Conservation (phyloP, 2,888 invertebrate species). For the Aporophyla lueneburgensis region DNA sequence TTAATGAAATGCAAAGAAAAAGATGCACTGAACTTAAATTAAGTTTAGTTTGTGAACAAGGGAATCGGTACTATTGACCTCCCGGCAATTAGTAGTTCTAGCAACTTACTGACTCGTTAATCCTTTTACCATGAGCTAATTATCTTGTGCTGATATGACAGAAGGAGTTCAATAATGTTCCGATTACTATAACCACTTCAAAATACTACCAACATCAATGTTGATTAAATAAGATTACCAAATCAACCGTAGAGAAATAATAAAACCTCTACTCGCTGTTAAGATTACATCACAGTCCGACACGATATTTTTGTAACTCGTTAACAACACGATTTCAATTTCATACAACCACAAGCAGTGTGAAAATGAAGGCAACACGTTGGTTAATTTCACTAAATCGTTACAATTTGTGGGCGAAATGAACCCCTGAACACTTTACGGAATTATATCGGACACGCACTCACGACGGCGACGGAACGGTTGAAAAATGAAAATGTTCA, state of each 20-base stretch:
- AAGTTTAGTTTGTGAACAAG: too few species aligned
- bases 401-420: slow-evolving; percentile 82
- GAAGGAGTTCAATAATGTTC: neutral
- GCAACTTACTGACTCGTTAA: neutral
- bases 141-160: neutral
- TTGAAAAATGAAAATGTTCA: slow-evolving; percentile 64
- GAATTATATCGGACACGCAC: slow-evolving; percentile 85
- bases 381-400: slow-evolving; percentile 82
- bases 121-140: neutral
- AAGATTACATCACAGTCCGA: slow-evolving; percentile 64
- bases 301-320: slow-evolving; percentile 78
- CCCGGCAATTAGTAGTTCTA: neutral
- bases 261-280: slow-evolving; percentile 57
- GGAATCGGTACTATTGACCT: too few species aligned
- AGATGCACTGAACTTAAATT: too few species aligned
- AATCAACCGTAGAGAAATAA: slow-evolving; percentile 61
- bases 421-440: slow-evolving; percentile 81
- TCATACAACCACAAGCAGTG: slow-evolving; percentile 76
- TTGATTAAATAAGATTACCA: slow-evolving; percentile 59
- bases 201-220: slow-evolving; percentile 29
- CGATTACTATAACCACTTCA: slow-evolving; percentile 24
- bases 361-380: slow-evolving; percentile 79
- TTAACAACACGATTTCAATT: slow-evolving; percentile 87
- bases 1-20: too few species aligned
- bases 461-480: slow-evolving; percentile 55